Evolutionary conservation across 2,797 vertebrate species (phyloP), one percentile per base, ranked within the genome.

Genomic region (Sebastes jordani): DNA sequence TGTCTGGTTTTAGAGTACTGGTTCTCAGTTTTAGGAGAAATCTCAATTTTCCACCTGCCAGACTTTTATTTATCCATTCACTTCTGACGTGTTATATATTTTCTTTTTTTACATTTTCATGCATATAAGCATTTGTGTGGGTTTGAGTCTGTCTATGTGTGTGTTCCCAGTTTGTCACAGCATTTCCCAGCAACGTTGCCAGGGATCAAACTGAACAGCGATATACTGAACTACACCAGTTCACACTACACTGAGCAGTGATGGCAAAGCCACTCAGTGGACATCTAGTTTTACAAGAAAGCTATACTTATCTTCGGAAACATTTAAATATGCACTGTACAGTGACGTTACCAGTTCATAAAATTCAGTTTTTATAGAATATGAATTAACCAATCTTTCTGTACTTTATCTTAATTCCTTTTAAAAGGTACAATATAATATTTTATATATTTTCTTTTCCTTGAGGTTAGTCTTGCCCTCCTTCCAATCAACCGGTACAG

Each of bases 41-140:
- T 89, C 72, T 87, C 70, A 79, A 87, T 89, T 86, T 88, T 85
- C 67, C 64, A 84, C 72, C 78, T 81, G 89, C 71, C 86, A 81
- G 69, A 71, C 38, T 69, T 79, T 88, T 78, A 88, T 79, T 89
- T 77, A 87, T 84, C 74, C 34, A 77, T 84, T 91, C 65, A 76
- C 42, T 67, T 77, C 64, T 76, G 68, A 65, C 11, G 14, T 75
- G 71, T 85, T 58, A 42, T 42, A 49, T 49, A 4, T 49, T 49
- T 20, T 18, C 7, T 52, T 52, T 20, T 64, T 66, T 58, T 54
- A 61, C 13, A 30, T 82, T 80, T 77, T 58, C 55, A 36, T 76
- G 36, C n/a, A 70, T 42, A 54, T n/a, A 36, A 20, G 7, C 63
- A 23, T 38, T n/a, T 67, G 34, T 30, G 52, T 52, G 22, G 5